Evolutionary conservation across 2,888 invertebrate genomes (phyloP).

Genomic region (Orgyia antiqua): DNA sequence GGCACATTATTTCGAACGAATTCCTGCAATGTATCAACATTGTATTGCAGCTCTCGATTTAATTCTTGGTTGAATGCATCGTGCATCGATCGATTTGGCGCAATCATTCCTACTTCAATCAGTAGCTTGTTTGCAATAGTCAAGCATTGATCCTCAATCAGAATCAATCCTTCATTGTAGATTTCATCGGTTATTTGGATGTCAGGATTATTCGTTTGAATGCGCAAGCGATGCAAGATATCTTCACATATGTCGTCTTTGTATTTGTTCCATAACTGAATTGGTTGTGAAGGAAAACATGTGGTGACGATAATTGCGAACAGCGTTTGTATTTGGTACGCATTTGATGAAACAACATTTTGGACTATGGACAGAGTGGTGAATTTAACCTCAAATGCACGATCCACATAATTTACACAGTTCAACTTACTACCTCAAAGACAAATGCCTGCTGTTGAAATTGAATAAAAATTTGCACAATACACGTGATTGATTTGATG

Average conservation of each 20-base stretch:
- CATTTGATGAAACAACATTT: constrained; percentile 10
- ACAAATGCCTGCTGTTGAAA: constrained; percentile 23
- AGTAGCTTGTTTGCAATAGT: constrained; percentile 21
- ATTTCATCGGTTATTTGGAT: constrained; percentile 17
- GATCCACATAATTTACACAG: neutral
- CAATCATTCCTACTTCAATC: constrained; percentile 19
- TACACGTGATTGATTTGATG: constrained; percentile 6
- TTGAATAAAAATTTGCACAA: constrained; percentile 21
- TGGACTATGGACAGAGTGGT: constrained; percentile 10
- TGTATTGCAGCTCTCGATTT: no score
- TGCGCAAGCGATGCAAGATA: constrained; percentile 1
- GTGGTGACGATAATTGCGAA: constrained; percentile 1
- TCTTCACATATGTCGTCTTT: constrained; percentile 8
- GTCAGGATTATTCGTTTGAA: constrained; percentile 7
- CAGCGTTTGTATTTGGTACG: constrained; percentile 1
- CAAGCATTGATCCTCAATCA: constrained; percentile 21
- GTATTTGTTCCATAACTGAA: constrained; percentile 5
- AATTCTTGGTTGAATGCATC: constrained; percentile 10
- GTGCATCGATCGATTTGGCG: constrained; percentile 12
- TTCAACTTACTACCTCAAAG: constrained; percentile 19
- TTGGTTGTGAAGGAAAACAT: constrained; percentile 8
- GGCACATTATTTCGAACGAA: constrained; percentile 15
- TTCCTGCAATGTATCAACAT: constrained; percentile 3
- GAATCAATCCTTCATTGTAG: constrained; percentile 22
- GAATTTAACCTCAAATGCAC: constrained; percentile 18